A percentile compares a stretch with the other conserved stretches of the same genome.
phyloP scores from a whole-genome alignment of 2,888 invertebrate genomes.

The Netelia virgata region DNA sequence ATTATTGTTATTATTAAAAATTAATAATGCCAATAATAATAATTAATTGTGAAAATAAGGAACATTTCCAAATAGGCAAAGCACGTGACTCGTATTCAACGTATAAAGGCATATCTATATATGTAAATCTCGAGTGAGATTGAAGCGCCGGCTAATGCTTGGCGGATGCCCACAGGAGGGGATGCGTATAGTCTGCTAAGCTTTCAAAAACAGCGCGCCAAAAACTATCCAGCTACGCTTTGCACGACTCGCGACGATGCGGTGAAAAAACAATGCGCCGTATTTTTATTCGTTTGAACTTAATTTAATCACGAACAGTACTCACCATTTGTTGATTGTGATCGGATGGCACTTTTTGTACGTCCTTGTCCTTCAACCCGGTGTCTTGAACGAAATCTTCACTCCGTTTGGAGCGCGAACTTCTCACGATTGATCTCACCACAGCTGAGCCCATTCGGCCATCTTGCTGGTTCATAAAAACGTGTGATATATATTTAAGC shows the following conservation, averaged over 20 bases:
- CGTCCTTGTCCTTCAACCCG: conserved; percentile 50
- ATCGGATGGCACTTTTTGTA: conserved; percentile 38
- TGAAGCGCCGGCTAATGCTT: conserved; percentile 31
- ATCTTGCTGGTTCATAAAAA: conserved; percentile 73
- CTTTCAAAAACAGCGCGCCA: conserved; percentile 79
- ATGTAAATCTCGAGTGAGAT: conserved; percentile 10
- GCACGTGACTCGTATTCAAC: neutral
- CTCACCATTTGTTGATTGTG: conserved; percentile 77
- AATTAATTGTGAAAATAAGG: too few relatives aligned
- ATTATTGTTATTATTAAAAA: neutral
- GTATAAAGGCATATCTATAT: conserved; percentile 28
- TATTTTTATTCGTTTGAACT: neutral
- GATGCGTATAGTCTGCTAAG: conserved; percentile 69
- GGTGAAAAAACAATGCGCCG: conserved; percentile 12
- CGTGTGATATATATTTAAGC: conserved; percentile 29
- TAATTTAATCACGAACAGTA: conserved; percentile 16
- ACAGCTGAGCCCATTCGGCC: conserved; percentile 81
- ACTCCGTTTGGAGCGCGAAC: conserved; percentile 73
- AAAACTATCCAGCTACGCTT: conserved; percentile 68
- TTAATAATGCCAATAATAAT: neutral
- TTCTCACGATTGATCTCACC: conserved; percentile 78
- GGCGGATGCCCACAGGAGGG: conserved; percentile 10
- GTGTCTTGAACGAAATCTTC: conserved; percentile 70
- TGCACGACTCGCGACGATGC: neutral
- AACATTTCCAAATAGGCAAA: neutral